Conservation (phyloP, 1,140 invertebrate genomes). For the Hesperophylax magnus region DNA sequence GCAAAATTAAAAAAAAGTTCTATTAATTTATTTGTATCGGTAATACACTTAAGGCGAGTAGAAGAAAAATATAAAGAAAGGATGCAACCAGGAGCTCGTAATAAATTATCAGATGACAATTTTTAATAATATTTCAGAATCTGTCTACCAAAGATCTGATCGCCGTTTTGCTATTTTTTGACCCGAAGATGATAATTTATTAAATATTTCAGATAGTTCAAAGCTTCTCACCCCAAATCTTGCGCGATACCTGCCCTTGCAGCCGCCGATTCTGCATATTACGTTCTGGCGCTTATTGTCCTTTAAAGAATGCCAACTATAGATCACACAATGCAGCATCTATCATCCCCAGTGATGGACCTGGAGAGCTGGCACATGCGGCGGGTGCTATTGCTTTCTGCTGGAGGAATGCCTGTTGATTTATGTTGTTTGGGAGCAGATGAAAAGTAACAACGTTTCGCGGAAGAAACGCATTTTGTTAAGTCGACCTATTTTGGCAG, state of each 20-base stretch:
- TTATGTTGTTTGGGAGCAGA: conserved; percentile 55
- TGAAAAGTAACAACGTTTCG: conserved; percentile 55
- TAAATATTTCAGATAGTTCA: not conserved
- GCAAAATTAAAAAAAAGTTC: too few species aligned
- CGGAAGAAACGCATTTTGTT: conserved; percentile 37
- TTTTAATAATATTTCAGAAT: too few species aligned
- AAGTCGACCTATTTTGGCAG: conserved; percentile 54
- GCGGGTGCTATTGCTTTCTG: too few species aligned
- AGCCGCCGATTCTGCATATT: conserved; percentile 28
- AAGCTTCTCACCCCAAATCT: too few species aligned
- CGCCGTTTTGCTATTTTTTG: too few species aligned
- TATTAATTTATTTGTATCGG: too few species aligned
- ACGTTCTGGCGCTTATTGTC: conserved; percentile 11
- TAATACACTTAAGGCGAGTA: too few species aligned
- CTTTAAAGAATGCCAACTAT: conserved; percentile 16
- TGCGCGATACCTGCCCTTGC: conserved; percentile 3
- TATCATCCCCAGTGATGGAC: conserved; percentile 45
- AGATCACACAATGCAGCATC: conserved; percentile 46
- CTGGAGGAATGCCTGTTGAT: conserved; percentile 40
- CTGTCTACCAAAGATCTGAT: too few species aligned
- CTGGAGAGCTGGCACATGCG: not conserved
- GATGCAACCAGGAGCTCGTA: too few species aligned
- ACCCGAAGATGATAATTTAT: too few species aligned
- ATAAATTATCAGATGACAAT: too few species aligned
- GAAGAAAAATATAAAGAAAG: too few species aligned